Percentiles rank a stretch among this genome's conserved stretches.
Evolutionary conservation across 2,888 invertebrate genomes (phyloP).

Genomic region (Dermolepida albohirtum): DNA sequence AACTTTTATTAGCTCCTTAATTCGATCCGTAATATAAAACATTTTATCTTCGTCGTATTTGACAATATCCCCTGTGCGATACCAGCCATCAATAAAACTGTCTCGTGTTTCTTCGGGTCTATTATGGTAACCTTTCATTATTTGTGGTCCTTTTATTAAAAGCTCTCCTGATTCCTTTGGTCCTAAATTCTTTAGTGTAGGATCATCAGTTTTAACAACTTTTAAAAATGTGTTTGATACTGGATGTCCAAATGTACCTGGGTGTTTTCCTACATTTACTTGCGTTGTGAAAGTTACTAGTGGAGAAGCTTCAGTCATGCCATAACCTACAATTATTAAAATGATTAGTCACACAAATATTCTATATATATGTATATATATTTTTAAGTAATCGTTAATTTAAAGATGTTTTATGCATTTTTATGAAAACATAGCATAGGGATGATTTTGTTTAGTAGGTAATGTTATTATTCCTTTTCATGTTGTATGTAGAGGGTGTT

Average conservation of each 20-base stretch:
- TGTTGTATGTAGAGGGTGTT: too few relatives aligned
- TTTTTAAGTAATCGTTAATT: too few relatives aligned
- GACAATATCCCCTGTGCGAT: constrained; percentile 74
- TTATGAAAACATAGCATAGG: too few relatives aligned
- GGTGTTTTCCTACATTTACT: constrained; percentile 22
- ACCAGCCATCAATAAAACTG: constrained; percentile 79
- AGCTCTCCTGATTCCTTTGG: constrained; percentile 76
- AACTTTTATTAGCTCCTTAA: constrained; percentile 86
- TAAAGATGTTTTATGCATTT: too few relatives aligned
- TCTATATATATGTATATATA: too few relatives aligned
- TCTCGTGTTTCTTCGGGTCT: constrained; percentile 79
- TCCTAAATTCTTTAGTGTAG: constrained; percentile 53
- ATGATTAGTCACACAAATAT: too few relatives aligned
- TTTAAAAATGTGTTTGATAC: constrained; percentile 74
- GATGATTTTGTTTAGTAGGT: too few relatives aligned
- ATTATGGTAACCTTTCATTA: constrained; percentile 84
- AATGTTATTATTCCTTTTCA: too few relatives aligned
- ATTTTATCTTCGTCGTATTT: constrained; percentile 73
- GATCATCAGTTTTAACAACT: constrained; percentile 68
- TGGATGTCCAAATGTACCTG: constrained; percentile 69
- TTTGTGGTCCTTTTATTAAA: constrained; percentile 80
- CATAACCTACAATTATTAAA: constrained; percentile 68
- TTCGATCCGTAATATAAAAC: constrained; percentile 79
- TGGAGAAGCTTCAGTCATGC: constrained; percentile 78
- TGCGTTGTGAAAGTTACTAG: constrained; percentile 44